Base-by-base conservation (phyloP, 1,140 invertebrate species). In the Eumaeus atala region DNA sequence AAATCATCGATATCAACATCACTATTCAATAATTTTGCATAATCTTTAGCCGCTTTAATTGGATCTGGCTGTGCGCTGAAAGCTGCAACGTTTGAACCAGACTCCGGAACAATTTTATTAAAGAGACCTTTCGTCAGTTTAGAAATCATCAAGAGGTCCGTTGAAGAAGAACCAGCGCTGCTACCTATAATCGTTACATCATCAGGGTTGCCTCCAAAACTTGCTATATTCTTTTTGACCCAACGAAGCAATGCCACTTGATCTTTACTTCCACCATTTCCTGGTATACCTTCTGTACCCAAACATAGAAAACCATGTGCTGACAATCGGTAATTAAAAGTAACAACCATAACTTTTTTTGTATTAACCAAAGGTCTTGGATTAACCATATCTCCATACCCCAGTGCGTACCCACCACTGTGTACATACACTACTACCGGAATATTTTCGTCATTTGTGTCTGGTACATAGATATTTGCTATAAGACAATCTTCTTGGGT, bases 261-360 rank as follows among this genome's bases (percentile, higher is more conserved):
- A 48, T 78, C 77, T 57, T 81, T 81, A 69, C 75, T 71, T 11
- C 71, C 77, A 34, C 73, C 71, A 50, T 81, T 81, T 0, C 77
- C 77, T 8, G 74, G 77, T n/a, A 57, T 56, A 37, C 74, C 67
- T 54, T 74, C 51, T 35, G 72, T 79, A 0, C 74, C 76, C 18
- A 76, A 51, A 42, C 75, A 75, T 11, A 78, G 49, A 51, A 74
- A 76, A 0, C 71, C 75, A 48, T 73, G 72, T 11, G 66, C 49
- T 17, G 63, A 67, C 44, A 76, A 61, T 10, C 72, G 61, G 38
- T 76, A 75, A 28, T 76, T 75, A 54, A 74, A 77, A 8, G 61
- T 71, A 0, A 74, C 70, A 6, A 55, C 47, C 9, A 77, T 70
- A 0, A 72, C 38, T 36, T 65, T 61, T 44, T 70, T 68, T 0